phyloP scores from a whole-genome alignment of 2,888 invertebrate genomes.

The Drosophila phalerata region DNA sequence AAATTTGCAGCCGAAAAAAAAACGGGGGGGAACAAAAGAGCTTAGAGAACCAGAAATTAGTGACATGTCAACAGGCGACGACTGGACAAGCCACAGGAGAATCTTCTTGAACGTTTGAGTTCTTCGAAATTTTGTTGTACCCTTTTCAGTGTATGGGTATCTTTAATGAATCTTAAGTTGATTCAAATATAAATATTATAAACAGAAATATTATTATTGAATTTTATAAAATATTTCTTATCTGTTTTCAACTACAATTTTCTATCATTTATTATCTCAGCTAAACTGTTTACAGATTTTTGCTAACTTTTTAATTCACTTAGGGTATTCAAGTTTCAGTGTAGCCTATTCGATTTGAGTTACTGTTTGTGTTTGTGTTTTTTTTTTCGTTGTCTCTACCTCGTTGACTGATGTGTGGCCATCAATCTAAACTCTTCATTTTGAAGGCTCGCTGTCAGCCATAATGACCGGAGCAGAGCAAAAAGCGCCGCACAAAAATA shows the following conservation, averaged over 20 bases:
- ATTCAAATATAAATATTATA: neutral
- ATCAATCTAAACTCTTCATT: slow-evolving; percentile 81
- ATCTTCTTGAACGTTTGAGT: slow-evolving; percentile 13
- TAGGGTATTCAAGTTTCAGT: slow-evolving; percentile 31
- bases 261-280: neutral
- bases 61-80: slow-evolving; percentile 74
- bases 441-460: slow-evolving; percentile 80
- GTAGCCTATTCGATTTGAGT: neutral
- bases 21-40: slow-evolving; percentile 54
- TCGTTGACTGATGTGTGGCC: slow-evolving; percentile 76
- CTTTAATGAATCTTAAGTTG: neutral
- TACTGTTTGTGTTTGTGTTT: slow-evolving; percentile 18
- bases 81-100: slow-evolving; percentile 38
- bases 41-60: slow-evolving; percentile 69
- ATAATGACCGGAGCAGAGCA: slow-evolving; percentile 75
- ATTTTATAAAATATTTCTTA: neutral
- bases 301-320: neutral
- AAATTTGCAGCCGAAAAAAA: slow-evolving; percentile 45
- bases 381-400: slow-evolving; percentile 32
- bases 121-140: neutral
- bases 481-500: slow-evolving; percentile 55
- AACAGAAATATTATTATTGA: no score
- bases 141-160: slow-evolving; percentile 2
- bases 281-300: no score
- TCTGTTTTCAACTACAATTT: neutral